Evolutionary conservation across 2,113 vertebrate genomes (phyloP).

Genomic region (Nesogale talazaci): DNA sequence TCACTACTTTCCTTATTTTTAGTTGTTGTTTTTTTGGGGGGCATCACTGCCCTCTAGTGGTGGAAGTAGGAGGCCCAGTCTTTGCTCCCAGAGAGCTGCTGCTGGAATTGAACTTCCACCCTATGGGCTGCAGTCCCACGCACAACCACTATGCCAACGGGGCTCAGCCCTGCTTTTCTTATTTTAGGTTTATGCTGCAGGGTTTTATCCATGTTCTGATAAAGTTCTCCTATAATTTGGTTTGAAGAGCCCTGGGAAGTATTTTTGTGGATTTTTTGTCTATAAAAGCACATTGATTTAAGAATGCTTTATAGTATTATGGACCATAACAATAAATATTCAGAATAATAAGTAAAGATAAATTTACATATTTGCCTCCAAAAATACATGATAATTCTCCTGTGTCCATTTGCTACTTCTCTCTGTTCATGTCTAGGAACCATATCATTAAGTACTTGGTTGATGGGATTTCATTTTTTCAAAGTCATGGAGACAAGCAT

Average conservation of each 20-base stretch:
- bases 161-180: not conserved
- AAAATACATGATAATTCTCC: not conserved
- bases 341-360: not conserved
- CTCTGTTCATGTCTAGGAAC: not conserved
- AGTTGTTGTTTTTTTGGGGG: too few species aligned
- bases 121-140: too few species aligned
- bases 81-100: too few species aligned
- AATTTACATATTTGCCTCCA: too few species aligned
- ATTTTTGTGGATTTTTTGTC: not conserved
- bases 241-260: not conserved
- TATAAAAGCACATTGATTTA: not conserved
- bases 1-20: not conserved
- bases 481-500: not conserved
- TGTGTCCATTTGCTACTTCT: not conserved
- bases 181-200: not conserved
- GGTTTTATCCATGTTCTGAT: not conserved
- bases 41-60: too few species aligned
- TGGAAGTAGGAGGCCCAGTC: too few species aligned
- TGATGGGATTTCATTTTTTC: not conserved
- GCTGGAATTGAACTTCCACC: too few species aligned
- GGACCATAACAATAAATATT: not conserved
- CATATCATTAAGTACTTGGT: not conserved
- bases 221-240: not conserved
- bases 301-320: not conserved
- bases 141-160: too few species aligned